A percentile compares a stretch with the other conserved stretches of the same genome.
These are phyloP conservation scores for Magallana nippona DNA, from an alignment of 2,888 invertebrate genomes.

Conservation along the genomic window DNA sequence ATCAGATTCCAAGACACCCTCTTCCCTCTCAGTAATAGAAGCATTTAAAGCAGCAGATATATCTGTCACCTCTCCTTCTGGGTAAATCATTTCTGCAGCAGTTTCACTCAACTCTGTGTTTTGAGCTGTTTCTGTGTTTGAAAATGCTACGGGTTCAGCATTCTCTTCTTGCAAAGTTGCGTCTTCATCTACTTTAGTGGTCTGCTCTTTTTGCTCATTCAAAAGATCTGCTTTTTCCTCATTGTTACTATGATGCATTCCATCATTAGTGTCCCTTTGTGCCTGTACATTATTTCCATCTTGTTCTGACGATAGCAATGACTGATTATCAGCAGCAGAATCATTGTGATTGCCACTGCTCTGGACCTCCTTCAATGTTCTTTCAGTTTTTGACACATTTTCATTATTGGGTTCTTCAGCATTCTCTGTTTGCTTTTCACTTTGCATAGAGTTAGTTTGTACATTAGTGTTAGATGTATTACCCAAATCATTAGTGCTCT, in stretches of 20 bases:
- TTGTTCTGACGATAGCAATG: no score
- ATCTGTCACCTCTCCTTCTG: not conserved
- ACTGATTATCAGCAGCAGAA: no score
- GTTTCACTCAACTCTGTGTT: not conserved
- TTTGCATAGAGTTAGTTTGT: conserved; percentile 29
- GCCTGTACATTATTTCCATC: not conserved
- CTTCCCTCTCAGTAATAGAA: not conserved
- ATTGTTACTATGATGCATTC: no score
- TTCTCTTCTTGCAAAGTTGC: not conserved
- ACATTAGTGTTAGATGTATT: not conserved
- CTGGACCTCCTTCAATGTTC: not conserved
- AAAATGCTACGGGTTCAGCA: not conserved
- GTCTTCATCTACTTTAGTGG: not conserved
- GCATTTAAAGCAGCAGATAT: not conserved
- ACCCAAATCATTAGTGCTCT: not conserved
- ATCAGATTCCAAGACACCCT: not conserved
- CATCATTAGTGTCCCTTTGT: not conserved
- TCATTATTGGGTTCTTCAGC: not conserved
- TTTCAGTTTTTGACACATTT: not conserved
- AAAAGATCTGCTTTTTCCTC: not conserved
- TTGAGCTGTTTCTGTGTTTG: not conserved
- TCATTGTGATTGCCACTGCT: no score
- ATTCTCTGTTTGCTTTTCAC: not conserved
- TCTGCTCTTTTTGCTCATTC: not conserved
- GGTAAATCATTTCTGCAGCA: not conserved